phyloP scores from a whole-genome alignment of 2,797 vertebrate genomes.

The Eospalax fontanierii region DNA sequence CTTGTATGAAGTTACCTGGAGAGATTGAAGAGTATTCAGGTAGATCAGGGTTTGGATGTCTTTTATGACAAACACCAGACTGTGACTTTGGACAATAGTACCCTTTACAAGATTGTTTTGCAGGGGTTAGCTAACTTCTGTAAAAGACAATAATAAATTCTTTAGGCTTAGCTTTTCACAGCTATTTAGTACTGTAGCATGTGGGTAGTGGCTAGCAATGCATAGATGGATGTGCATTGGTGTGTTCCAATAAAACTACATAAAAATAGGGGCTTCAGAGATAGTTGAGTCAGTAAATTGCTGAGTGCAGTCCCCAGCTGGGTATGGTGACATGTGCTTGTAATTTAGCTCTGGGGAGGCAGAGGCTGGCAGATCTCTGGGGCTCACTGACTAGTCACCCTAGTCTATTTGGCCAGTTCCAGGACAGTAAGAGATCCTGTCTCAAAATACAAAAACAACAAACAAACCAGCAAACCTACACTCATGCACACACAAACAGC shows the following conservation, averaged over 20 bases:
- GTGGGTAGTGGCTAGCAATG: background rate
- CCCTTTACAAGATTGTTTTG: background rate
- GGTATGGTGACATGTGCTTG: too few species aligned
- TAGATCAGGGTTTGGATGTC: constrained; percentile 15
- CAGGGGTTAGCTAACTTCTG: background rate
- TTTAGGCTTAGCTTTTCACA: background rate
- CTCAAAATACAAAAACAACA: background rate
- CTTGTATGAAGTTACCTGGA: background rate
- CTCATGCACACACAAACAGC: too few species aligned
- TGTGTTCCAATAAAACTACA: background rate
- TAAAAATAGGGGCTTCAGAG: background rate
- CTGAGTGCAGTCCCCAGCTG: background rate
- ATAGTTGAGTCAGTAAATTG: background rate
- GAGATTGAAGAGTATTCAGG: background rate
- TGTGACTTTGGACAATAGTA: background rate
- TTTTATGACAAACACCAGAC: background rate
- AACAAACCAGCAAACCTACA: too few species aligned
- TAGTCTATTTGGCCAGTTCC: background rate
- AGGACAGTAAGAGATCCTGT: background rate
- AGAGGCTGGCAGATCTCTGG: background rate
- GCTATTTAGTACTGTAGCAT: background rate
- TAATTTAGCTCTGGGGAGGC: background rate
- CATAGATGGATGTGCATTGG: background rate
- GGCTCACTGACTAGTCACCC: background rate
- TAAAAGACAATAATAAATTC: constrained; percentile 5